Base-by-base conservation (phyloP, 1,140 invertebrate genomes). In the Nymphalis io region DNA sequence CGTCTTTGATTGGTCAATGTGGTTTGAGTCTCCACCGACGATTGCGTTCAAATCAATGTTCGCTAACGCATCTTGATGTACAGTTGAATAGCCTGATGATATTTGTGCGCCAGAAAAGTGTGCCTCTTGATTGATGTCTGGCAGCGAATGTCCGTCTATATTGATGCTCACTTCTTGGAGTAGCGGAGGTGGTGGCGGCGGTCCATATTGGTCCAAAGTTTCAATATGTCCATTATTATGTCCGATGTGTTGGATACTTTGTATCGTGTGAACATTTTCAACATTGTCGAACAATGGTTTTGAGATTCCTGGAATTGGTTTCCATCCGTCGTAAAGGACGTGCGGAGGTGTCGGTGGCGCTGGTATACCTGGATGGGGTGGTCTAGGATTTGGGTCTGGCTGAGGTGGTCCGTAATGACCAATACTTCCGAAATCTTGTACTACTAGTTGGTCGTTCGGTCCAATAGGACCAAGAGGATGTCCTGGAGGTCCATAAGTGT, bases 261-360 rank as follows among this genome's bases (percentile, higher is more conserved):
- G 78, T 15, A 72, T 33, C 1, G 69, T 65, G 21, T 79, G 74
- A 27, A 78, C 16, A 38, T 79, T 79, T 40, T 88, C 81, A 15
- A 73, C 55, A 8, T 76, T 75, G 10, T 81, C 76, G 20, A 75
- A 46, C 0, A 75, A 73, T 8, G 85, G 86, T 51, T 89, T 84
- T 0, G 92, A 92, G 0, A 92, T 74, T 4, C 95, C 95, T 38
- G 95, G 94, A 51, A 97, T 96, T 15, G 96, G 96, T 78, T 95
- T 96, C 96, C 96, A 97, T 38, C 96, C 96, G 72, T 97, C 96
- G 78, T 96, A 97, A 65, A 95, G 93, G 8, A 96, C 95, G 79
- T 95, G 94, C 3, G 95, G 95, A 11, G 95, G 95, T 10, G 95
- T 95, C 15, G 95, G 95, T 27, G 95, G 95, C 3, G 95, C 94